These are phyloP conservation scores for Aegypius monachus DNA, from an alignment of 2,113 vertebrate species.

Conservation along the genomic window DNA sequence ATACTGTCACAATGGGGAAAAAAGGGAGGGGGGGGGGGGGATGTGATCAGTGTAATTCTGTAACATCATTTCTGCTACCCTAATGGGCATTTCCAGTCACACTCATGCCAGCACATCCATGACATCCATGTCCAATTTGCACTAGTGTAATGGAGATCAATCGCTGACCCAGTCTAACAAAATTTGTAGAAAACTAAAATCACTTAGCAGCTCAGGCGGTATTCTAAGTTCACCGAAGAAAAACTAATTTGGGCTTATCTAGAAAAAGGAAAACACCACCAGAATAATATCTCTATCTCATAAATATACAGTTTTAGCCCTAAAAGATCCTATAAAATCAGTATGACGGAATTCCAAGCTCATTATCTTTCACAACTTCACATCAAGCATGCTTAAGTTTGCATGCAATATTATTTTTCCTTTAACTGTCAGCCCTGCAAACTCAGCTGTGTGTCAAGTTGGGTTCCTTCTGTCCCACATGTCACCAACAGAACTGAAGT, in stretches of 20 bases:
- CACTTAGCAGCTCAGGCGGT: background rate
- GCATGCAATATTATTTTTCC: background rate
- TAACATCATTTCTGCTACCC: background rate
- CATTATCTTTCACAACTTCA: background rate
- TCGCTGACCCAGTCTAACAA: background rate
- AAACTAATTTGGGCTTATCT: background rate
- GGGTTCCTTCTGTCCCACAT: background rate
- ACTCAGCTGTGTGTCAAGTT: constrained; percentile 9
- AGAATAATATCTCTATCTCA: background rate
- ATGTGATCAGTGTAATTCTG: background rate
- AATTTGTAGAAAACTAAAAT: background rate
- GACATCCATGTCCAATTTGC: background rate
- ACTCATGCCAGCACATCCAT: background rate
- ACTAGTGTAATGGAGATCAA: background rate
- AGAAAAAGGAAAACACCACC: background rate
- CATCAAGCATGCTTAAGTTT: background rate
- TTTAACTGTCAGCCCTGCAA: background rate
- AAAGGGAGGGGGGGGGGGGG: background rate
- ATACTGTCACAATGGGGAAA: background rate
- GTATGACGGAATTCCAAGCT: background rate
- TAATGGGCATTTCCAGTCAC: background rate
- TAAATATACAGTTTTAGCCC: background rate
- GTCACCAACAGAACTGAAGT: background rate
- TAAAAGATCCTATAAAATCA: background rate
- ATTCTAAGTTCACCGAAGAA: background rate